Evolutionary conservation across 1,140 invertebrate species (phyloP).

Genomic region (Hylyphantes graminicola): DNA sequence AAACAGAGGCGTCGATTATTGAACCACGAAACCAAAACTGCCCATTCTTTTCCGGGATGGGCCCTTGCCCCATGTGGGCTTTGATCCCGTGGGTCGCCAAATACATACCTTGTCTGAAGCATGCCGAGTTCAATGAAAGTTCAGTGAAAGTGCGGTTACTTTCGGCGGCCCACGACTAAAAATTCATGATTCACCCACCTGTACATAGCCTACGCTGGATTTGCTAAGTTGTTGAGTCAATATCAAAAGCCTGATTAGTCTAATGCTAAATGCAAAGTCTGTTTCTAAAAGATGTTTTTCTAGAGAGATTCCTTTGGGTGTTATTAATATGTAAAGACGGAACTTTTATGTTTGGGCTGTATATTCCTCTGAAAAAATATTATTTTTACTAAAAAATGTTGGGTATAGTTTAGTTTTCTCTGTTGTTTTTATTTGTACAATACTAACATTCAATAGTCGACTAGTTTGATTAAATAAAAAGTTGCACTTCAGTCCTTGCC

Average conservation of each 20-base stretch:
- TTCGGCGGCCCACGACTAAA: not conserved
- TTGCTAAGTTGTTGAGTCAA: slow-evolving; percentile 2
- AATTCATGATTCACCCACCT: slow-evolving; percentile 27
- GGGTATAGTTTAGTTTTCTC: no score
- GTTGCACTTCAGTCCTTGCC: no score
- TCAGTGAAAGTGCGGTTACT: slow-evolving; percentile 43
- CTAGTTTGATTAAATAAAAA: no score
- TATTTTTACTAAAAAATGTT: no score
- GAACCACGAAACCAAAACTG: slow-evolving; percentile 29
- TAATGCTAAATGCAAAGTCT: no score
- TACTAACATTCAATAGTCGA: no score
- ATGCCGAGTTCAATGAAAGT: slow-evolving; percentile 44
- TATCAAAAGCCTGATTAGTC: not conserved
- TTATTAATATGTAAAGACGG: no score
- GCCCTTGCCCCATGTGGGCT: slow-evolving; percentile 35
- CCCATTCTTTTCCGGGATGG: slow-evolving; percentile 16
- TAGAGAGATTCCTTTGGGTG: no score
- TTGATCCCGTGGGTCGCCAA: slow-evolving; percentile 10
- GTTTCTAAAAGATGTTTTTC: no score
- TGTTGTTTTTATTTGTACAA: no score
- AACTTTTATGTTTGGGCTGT: no score
- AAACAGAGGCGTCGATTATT: slow-evolving; percentile 5
- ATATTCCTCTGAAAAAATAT: no score
- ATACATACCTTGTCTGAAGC: slow-evolving; percentile 11
- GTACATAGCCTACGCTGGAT: slow-evolving; percentile 23